phyloP scores from a whole-genome alignment of 2,888 invertebrate species.

The Phyllotreta cruciferae region DNA sequence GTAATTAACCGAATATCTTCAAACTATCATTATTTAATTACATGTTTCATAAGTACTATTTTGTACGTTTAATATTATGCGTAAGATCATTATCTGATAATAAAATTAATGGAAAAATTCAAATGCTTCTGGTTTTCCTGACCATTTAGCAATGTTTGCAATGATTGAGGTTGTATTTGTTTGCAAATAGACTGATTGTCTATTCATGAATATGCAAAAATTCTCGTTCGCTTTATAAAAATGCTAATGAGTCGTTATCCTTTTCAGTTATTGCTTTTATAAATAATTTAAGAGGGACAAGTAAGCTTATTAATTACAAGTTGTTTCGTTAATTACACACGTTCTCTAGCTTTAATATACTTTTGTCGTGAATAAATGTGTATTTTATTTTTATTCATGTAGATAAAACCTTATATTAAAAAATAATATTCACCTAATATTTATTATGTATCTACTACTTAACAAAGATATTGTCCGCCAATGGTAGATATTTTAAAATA shows the following conservation, averaged over 20 bases:
- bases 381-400: no score
- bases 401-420: no score
- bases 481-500: slow-evolving; percentile 45
- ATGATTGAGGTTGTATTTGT: slow-evolving; percentile 34
- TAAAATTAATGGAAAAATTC: slow-evolving; percentile 36
- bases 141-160: slow-evolving; percentile 26
- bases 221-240: slow-evolving; percentile 30
- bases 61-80: slow-evolving; percentile 27
- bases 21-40: slow-evolving; percentile 46
- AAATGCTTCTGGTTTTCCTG: slow-evolving; percentile 31
- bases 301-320: slow-evolving; percentile 28
- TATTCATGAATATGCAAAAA: slow-evolving; percentile 26
- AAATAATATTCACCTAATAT: no score
- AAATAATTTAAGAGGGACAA: slow-evolving; percentile 24
- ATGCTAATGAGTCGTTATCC: slow-evolving; percentile 29
- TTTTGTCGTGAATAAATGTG: slow-evolving; percentile 7
- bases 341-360: slow-evolving; percentile 2
- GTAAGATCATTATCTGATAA: slow-evolving; percentile 25
- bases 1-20: slow-evolving; percentile 48
- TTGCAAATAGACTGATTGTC: slow-evolving; percentile 23
- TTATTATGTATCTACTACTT: no score
- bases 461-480: slow-evolving; percentile 29
- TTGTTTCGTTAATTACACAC: slow-evolving; percentile 15
- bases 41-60: slow-evolving; percentile 36
- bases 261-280: slow-evolving; percentile 30